These are phyloP conservation scores for Apis laboriosa DNA, from an alignment of 1,140 invertebrate species.

Conservation along the genomic window DNA sequence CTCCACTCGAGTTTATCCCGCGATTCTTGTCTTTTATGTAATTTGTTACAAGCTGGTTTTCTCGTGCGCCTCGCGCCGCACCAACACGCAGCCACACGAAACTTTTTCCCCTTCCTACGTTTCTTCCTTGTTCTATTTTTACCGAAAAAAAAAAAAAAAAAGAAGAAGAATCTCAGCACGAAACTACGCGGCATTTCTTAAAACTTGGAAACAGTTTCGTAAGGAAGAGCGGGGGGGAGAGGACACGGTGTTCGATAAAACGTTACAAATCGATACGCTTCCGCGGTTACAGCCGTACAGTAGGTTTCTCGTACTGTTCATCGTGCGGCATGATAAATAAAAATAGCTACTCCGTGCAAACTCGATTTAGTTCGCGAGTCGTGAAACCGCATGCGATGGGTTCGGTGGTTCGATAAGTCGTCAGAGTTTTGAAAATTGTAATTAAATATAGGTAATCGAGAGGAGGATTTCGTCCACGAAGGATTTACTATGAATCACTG, in stretches of 20 bases:
- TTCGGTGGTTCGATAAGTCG: neutral
- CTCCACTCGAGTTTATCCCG: neutral
- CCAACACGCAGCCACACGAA: neutral
- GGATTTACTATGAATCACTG: no score
- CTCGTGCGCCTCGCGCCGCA: neutral
- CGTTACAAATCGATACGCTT: conserved; percentile 45
- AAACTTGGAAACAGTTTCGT: neutral
- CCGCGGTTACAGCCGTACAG: conserved; percentile 7
- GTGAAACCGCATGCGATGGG: neutral
- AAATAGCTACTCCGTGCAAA: conserved; percentile 22
- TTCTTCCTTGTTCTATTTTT: neutral
- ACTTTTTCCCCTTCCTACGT: neutral
- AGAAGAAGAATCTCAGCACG: neutral
- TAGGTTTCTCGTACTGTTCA: neutral
- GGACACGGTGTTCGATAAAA: neutral
- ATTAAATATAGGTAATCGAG: no score
- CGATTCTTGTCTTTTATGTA: conserved; percentile 49
- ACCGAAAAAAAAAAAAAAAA: no score
- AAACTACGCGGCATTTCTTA: neutral
- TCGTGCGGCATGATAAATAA: neutral
- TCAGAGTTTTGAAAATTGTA: neutral
- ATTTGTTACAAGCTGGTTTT: conserved; percentile 45
- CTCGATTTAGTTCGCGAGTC: neutral
- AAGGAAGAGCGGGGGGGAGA: neutral
- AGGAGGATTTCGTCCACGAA: no score